phyloP scores from a whole-genome alignment of 2,888 invertebrate species.

The Pollenia angustigena region DNA sequence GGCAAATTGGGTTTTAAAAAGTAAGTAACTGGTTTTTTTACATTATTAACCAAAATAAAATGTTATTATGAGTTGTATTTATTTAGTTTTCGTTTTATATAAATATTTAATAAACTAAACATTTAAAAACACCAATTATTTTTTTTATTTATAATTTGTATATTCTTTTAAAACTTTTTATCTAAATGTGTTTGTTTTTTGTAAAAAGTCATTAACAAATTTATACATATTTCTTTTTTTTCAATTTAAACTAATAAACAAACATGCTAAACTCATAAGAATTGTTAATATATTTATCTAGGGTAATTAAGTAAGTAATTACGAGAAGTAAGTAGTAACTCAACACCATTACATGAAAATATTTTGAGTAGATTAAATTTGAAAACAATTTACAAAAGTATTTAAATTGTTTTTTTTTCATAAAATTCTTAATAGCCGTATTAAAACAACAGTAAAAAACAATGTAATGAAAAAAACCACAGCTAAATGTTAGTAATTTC shows the following conservation, averaged over 20 bases:
- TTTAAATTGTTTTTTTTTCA: slow-evolving; percentile 30
- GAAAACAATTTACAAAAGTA: slow-evolving; percentile 69
- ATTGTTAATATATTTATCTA: slow-evolving; percentile 13
- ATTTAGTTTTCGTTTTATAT: not conserved
- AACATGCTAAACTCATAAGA: slow-evolving; percentile 67
- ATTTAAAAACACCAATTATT: slow-evolving; percentile 54
- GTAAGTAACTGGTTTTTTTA: not conserved
- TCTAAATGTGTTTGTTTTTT: not conserved
- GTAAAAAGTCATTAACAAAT: slow-evolving; percentile 4
- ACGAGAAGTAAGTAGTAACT: slow-evolving; percentile 37
- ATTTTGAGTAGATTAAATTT: slow-evolving; percentile 28
- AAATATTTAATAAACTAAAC: slow-evolving; percentile 29
- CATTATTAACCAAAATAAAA: not conserved
- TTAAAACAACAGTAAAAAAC: slow-evolving; percentile 32
- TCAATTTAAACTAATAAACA: slow-evolving; percentile 56
- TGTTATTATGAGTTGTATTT: slow-evolving; percentile 14
- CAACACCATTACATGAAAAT: slow-evolving; percentile 57
- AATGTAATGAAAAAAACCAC: slow-evolving; percentile 32
- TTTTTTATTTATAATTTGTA: not conserved
- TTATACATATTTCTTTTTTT: slow-evolving; percentile 37
- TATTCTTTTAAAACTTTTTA: not conserved
- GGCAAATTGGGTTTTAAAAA: not conserved
- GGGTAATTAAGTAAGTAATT: not conserved
- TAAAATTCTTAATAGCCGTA: too few species aligned
- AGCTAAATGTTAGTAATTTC: slow-evolving; percentile 52